Conservation (phyloP, 2,113 vertebrate species). For the Nesoenas mayeri region DNA sequence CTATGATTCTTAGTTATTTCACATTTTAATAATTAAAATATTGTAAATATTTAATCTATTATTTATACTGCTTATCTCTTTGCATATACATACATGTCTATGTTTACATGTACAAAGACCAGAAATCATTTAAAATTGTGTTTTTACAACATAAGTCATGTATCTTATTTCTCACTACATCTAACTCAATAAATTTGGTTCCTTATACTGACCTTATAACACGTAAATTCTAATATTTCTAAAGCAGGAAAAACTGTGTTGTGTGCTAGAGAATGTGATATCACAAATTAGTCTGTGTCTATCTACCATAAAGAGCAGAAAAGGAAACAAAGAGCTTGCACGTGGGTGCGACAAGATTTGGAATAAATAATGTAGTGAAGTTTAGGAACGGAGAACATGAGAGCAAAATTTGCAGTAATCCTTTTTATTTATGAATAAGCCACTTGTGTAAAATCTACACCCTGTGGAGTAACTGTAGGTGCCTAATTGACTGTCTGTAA, state of each 20-base stretch:
- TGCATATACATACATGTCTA: neutral
- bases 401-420: slow-evolving; percentile 15
- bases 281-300: neutral
- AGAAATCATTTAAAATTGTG: neutral
- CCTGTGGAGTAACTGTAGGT: slow-evolving; percentile 69
- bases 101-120: neutral
- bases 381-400: neutral
- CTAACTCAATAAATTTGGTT: neutral
- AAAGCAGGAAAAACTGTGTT: neutral
- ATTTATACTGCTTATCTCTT: neutral
- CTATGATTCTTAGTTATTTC: neutral
- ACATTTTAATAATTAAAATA: neutral
- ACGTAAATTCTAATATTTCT: neutral
- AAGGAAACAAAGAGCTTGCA: neutral
- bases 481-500: slow-evolving; percentile 72
- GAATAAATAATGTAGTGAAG: neutral
- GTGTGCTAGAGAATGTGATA: neutral
- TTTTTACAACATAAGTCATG: neutral
- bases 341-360: neutral
- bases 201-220: neutral
- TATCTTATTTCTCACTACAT: neutral
- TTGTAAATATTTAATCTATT: neutral
- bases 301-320: neutral
- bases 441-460: slow-evolving; percentile 62
- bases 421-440: slow-evolving; percentile 68